phyloP scores from a whole-genome alignment of 2,113 vertebrate species.

The Azemiops feae region DNA sequence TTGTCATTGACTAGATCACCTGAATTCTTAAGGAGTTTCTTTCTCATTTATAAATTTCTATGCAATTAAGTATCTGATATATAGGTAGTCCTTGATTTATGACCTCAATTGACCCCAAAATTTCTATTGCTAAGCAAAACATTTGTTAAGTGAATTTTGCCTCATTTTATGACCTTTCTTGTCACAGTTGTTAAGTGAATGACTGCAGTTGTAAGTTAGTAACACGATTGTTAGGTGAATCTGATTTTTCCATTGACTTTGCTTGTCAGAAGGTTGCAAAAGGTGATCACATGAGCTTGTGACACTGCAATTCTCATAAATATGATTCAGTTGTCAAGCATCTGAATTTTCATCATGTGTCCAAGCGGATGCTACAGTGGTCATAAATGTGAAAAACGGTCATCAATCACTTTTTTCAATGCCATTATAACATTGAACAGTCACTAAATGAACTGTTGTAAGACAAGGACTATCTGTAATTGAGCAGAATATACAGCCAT shows the following conservation, averaged over 20 bases:
- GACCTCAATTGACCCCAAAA: not conserved
- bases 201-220: not conserved
- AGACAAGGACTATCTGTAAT: not conserved
- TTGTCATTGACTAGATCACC: not conserved
- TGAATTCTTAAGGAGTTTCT: not conserved
- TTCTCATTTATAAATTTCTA: not conserved
- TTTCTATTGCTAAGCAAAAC: too few relatives aligned
- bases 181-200: not conserved
- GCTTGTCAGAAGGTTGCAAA: not conserved
- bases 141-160: not conserved
- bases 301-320: not conserved
- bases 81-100: not conserved
- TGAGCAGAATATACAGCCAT: not conserved
- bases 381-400: not conserved
- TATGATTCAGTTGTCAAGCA: not conserved
- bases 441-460: not conserved
- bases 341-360: not conserved
- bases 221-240: not conserved
- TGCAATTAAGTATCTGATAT: not conserved
- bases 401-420: not conserved
- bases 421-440: not conserved
- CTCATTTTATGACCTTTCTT: not conserved
- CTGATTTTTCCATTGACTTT: not conserved
- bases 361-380: not conserved
- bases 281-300: not conserved